These are phyloP conservation scores for Eptesicus fuscus DNA, from an alignment of 2,113 vertebrate species.

Conservation along the genomic window DNA sequence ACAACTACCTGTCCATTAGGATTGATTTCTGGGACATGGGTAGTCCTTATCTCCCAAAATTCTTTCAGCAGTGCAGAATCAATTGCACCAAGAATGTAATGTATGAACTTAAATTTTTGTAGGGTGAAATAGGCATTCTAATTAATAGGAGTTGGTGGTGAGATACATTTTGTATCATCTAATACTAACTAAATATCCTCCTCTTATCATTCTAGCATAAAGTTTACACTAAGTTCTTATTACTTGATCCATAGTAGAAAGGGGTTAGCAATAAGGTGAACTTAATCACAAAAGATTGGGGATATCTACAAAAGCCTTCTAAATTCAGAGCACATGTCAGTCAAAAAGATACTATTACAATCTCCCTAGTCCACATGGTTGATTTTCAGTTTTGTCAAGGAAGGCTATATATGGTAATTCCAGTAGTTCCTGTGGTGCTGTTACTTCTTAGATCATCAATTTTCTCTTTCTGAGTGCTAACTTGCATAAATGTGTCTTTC, in stretches of 20 bases:
- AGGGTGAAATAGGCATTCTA: background rate
- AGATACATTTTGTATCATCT: constrained; percentile 11
- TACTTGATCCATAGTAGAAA: background rate
- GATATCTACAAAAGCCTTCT: constrained; percentile 23
- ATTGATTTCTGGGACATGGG: constrained; percentile 13
- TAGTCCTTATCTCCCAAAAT: background rate
- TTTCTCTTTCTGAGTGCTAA: constrained; percentile 28
- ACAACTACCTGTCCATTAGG: background rate
- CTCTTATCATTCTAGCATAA: constrained; percentile 49
- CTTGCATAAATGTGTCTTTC: background rate
- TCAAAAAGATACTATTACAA: constrained; percentile 3
- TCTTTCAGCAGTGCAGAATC: constrained; percentile 6
- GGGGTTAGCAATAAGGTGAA: background rate
- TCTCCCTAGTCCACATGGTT: background rate
- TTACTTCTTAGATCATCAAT: background rate
- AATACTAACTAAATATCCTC: constrained; percentile 34
- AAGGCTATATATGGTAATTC: background rate
- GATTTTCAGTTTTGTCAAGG: constrained; percentile 29
- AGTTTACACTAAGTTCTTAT: constrained; percentile 36
- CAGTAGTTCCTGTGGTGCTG: background rate
- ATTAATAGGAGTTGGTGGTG: constrained; percentile 44
- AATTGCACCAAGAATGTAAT: background rate
- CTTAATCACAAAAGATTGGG: constrained; percentile 38
- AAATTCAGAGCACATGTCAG: constrained; percentile 37
- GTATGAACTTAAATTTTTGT: background rate